phyloP scores from a whole-genome alignment of 2,888 invertebrate species.

The Smittia sp. region DNA sequence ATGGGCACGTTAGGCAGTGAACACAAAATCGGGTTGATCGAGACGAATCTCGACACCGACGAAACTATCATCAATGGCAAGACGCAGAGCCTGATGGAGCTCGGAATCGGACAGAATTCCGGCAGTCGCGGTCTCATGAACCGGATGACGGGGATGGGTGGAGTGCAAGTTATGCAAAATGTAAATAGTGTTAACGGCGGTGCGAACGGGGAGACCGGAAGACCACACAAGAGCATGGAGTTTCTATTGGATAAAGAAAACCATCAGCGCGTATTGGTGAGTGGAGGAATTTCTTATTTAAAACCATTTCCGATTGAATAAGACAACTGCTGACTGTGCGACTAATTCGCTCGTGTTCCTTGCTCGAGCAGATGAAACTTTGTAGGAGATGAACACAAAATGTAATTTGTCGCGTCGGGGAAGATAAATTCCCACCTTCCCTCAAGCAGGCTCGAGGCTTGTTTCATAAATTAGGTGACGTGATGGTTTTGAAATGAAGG shows the following conservation, averaged over 20 bases:
- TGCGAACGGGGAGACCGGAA: slow-evolving; percentile 56
- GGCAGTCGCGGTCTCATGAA: slow-evolving; percentile 45
- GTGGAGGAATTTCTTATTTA: slow-evolving; percentile 48
- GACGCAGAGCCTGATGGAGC: slow-evolving; percentile 66
- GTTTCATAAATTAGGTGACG: too few relatives aligned
- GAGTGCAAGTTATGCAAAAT: slow-evolving; percentile 47
- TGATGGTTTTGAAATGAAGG: too few relatives aligned
- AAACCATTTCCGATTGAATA: neutral
- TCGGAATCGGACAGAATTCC: slow-evolving; percentile 53
- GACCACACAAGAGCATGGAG: slow-evolving; percentile 90
- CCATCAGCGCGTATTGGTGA: slow-evolving; percentile 81
- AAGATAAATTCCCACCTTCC: neutral
- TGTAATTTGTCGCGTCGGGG: neutral
- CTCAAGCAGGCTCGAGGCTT: too few relatives aligned
- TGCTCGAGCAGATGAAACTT: neutral
- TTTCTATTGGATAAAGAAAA: slow-evolving; percentile 91
- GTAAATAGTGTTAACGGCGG: slow-evolving; percentile 49
- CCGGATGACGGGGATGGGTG: slow-evolving; percentile 42
- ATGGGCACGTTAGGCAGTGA: slow-evolving; percentile 45
- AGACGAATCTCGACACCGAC: slow-evolving; percentile 84
- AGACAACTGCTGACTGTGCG: neutral
- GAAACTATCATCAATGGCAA: slow-evolving; percentile 62
- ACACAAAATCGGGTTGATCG: slow-evolving; percentile 70
- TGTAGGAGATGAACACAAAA: neutral
- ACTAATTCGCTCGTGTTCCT: too few relatives aligned